Conservation (phyloP, 2,797 vertebrate species). For the Huso huso region DNA sequence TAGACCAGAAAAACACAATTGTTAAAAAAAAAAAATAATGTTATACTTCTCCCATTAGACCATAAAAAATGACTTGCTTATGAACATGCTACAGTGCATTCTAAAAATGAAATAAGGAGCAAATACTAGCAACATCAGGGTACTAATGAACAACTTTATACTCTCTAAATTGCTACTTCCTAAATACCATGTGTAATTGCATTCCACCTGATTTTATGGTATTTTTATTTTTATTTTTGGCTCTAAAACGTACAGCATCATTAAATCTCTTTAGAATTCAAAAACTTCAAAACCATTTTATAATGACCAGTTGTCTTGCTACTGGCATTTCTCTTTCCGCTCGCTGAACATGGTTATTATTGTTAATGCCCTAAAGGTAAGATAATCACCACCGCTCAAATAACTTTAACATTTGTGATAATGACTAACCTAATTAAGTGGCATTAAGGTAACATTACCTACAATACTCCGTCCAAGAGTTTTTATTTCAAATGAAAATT, state of each 20-base stretch:
- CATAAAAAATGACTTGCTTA: too few species aligned
- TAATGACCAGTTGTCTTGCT: not conserved
- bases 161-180: too few species aligned
- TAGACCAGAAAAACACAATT: too few species aligned
- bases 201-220: not conserved
- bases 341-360: not conserved
- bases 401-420: conserved; percentile 8
- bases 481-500: too few species aligned
- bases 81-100: too few species aligned
- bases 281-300: not conserved
- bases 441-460: conserved; percentile 1
- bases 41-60: too few species aligned
- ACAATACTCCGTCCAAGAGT: not conserved
- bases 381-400: conserved; percentile 8
- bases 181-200: too few species aligned
- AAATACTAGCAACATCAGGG: too few species aligned
- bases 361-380: conserved; percentile 3
- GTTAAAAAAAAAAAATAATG: too few species aligned
- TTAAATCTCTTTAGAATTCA: not conserved
- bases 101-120: too few species aligned
- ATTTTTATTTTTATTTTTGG: not conserved
- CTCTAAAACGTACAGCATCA: not conserved
- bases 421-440: conserved; percentile 16
- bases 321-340: conserved; percentile 1
- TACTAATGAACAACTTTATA: too few species aligned